A percentile compares a stretch with the other conserved stretches of the same genome.
phyloP scores from a whole-genome alignment of 2,113 vertebrate species.

The Rutilus rutilus region DNA sequence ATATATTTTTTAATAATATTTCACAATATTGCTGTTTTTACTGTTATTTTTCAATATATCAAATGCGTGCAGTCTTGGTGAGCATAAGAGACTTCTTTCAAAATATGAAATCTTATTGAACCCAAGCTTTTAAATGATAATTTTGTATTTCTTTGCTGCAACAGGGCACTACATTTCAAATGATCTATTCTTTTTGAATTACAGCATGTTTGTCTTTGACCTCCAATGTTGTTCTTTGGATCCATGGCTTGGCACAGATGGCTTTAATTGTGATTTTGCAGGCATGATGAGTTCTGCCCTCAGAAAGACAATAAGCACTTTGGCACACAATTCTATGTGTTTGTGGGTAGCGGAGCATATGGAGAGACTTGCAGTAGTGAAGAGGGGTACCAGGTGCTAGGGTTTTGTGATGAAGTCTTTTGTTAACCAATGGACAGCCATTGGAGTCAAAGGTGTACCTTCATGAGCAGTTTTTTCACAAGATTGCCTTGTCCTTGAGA shows the following conservation, averaged over 20 bases:
- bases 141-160: background rate
- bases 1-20: too few relatives aligned
- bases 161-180: conserved; percentile 31
- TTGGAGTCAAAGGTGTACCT: background rate
- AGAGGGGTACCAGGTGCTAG: conserved; percentile 7
- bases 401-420: conserved; percentile 8
- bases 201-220: conserved; percentile 14
- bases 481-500: conserved; percentile 6
- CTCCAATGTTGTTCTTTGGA: conserved; percentile 40
- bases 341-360: conserved; percentile 40
- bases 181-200: background rate
- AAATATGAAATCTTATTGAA: too few relatives aligned
- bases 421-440: background rate
- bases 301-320: conserved; percentile 52
- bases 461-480: conserved; percentile 5
- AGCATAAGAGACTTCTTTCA: too few relatives aligned
- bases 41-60: too few relatives aligned
- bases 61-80: too few relatives aligned
- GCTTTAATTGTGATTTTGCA: conserved; percentile 46
- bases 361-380: conserved; percentile 26
- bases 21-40: too few relatives aligned
- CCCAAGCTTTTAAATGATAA: too few relatives aligned
- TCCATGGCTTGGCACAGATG: conserved; percentile 44
- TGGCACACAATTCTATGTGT: conserved; percentile 47
- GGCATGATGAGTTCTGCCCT: conserved; percentile 43